These are phyloP conservation scores for Megaptera novaeangliae DNA, from an alignment of 2,113 vertebrate genomes.

Conservation along the genomic window DNA sequence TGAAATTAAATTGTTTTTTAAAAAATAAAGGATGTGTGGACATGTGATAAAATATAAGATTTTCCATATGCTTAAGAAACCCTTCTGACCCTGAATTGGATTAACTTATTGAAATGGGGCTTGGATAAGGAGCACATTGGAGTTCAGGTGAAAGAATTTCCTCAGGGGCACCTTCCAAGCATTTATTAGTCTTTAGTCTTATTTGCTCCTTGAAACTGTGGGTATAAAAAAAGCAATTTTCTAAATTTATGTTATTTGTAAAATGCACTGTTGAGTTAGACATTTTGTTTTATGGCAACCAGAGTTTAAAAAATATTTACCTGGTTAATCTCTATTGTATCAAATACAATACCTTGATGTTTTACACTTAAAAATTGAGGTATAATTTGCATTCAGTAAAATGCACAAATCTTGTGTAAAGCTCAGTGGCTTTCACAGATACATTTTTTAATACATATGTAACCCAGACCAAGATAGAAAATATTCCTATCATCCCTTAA, in stretches of 20 bases:
- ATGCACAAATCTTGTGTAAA: not conserved
- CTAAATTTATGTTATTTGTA: not conserved
- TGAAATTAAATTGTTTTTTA: not conserved
- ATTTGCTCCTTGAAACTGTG: not conserved
- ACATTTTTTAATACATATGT: not conserved
- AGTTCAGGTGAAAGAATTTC: slow-evolving; percentile 11
- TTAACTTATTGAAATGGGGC: slow-evolving; percentile 49
- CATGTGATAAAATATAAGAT: slow-evolving; percentile 12
- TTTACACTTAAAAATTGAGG: not conserved
- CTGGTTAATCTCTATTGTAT: not conserved
- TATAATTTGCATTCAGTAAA: not conserved
- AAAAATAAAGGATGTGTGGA: slow-evolving; percentile 28
- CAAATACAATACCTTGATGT: not conserved
- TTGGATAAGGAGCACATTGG: slow-evolving; percentile 23
- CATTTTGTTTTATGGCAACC: not conserved
- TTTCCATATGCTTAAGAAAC: slow-evolving; percentile 45
- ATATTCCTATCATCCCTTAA: not conserved
- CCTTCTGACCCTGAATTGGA: slow-evolving; percentile 41
- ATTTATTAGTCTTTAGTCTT: slow-evolving; percentile 5
- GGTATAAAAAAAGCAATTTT: not conserved
- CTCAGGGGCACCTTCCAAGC: not conserved
- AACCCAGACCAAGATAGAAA: not conserved
- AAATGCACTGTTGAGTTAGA: not conserved
- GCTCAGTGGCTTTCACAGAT: not conserved
- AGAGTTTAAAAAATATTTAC: not conserved